A percentile compares a stretch with the other conserved stretches of the same genome.
phyloP scores from a whole-genome alignment of 1,140 invertebrate genomes.

The Phocides pigmalion region DNA sequence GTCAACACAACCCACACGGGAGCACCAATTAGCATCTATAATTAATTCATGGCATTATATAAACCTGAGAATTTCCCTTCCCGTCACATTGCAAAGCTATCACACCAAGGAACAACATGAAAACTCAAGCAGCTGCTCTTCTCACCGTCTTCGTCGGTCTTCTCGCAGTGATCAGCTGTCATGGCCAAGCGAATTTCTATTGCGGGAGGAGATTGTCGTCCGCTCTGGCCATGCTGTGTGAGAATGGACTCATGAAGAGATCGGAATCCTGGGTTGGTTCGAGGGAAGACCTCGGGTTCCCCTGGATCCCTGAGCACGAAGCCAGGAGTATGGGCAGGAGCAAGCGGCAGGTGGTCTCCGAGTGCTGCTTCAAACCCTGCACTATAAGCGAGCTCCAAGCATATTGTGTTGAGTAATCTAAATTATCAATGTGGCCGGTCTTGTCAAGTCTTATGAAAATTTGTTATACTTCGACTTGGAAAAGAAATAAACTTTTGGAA shows the following conservation, averaged over 20 bases:
- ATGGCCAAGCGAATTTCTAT: conserved; percentile 35
- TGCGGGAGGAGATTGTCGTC: conserved; percentile 41
- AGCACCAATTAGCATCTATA: not conserved
- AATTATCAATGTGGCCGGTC: no score
- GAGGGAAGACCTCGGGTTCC: conserved; percentile 8
- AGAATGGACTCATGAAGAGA: conserved; percentile 22
- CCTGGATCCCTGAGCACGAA: conserved; percentile 29
- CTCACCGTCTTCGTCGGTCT: conserved; percentile 23
- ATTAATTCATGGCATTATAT: not conserved
- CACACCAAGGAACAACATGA: conserved; percentile 29
- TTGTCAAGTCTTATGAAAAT: no score
- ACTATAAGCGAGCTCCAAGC: conserved; percentile 21
- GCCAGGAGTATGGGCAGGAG: conserved; percentile 33
- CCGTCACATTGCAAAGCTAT: not conserved
- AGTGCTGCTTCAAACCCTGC: conserved; percentile 43
- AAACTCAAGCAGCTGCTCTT: conserved; percentile 5
- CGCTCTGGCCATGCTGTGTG: conserved; percentile 38
- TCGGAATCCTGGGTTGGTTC: not conserved
- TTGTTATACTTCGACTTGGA: no score
- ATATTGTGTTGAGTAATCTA: conserved; percentile 27
- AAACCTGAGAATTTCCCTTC: not conserved
- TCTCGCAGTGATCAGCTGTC: conserved; percentile 16
- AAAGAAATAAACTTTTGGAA: no score
- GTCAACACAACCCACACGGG: conserved; percentile 2
- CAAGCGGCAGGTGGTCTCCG: conserved; percentile 42